Percentiles rank a stretch among this genome's conserved stretches.
These are phyloP conservation scores for Halocynthia roretzi DNA, from an alignment of 23 tunicate genomes.

Conservation along the genomic window DNA sequence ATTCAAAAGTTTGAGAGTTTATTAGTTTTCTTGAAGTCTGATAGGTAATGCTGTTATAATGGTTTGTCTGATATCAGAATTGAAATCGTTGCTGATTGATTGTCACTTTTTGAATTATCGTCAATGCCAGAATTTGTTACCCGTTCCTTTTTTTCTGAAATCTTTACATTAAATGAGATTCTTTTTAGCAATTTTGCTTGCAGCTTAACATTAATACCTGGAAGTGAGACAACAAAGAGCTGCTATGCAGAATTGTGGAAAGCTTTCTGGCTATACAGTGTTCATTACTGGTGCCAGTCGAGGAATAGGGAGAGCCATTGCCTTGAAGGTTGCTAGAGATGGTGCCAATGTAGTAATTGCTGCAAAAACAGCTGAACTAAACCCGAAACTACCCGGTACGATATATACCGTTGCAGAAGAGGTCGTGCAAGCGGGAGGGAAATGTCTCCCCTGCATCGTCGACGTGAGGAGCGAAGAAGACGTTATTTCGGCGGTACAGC, in stretches of 20 bases:
- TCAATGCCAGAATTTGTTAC: too few species aligned
- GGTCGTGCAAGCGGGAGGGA: conserved; percentile 43
- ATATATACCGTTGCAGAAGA: conserved; percentile 56
- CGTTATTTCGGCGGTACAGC: conserved; percentile 36
- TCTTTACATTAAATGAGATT: too few species aligned
- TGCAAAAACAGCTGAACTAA: conserved; percentile 53
- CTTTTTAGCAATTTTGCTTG: too few species aligned
- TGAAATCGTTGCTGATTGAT: too few species aligned
- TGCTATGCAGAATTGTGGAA: conserved; percentile 24
- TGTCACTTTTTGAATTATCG: too few species aligned
- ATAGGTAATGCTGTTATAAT: not conserved
- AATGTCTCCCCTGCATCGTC: conserved; percentile 23
- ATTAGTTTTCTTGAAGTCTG: conserved; percentile 23
- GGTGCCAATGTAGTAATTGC: conserved; percentile 55
- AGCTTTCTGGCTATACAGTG: conserved; percentile 38
- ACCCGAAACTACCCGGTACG: conserved; percentile 53
- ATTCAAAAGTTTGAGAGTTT: conserved; percentile 63
- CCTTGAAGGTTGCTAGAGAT: conserved; percentile 41
- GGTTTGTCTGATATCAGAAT: too few species aligned
- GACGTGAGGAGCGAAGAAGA: conserved; percentile 35
- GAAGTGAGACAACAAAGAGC: too few species aligned
- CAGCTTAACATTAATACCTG: too few species aligned
- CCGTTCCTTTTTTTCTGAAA: too few species aligned
- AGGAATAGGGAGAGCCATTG: conserved; percentile 45
- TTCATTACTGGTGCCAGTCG: conserved; percentile 55